Conservation (phyloP, 2,113 vertebrate species). For the Thymallus thymallus region DNA sequence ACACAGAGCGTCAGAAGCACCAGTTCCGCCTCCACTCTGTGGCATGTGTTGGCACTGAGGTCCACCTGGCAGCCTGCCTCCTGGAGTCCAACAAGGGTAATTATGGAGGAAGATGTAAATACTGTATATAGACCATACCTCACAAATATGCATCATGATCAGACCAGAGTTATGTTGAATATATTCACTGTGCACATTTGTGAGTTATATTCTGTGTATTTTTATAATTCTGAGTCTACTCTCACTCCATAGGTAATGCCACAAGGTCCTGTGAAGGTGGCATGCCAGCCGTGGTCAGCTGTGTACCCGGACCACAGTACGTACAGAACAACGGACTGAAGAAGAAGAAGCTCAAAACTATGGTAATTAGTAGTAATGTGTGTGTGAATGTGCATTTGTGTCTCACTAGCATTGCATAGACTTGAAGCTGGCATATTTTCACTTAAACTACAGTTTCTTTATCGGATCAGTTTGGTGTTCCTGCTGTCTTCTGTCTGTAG, state of each 20-base stretch:
- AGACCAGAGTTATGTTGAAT: no score
- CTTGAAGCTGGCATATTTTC: not conserved
- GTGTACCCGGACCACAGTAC: conserved; percentile 81
- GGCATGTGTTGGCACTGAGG: conserved; percentile 83
- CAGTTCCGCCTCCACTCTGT: conserved; percentile 84
- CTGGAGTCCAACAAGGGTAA: conserved; percentile 85
- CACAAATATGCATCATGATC: no score
- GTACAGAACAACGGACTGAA: conserved; percentile 64
- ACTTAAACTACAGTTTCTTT: not conserved
- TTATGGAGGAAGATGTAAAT: no score
- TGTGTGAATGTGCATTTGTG: no score
- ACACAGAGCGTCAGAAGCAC: conserved; percentile 81
- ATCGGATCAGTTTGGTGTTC: not conserved
- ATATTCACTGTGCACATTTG: no score
- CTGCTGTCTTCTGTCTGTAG: not conserved
- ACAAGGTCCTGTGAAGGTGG: conserved; percentile 74
- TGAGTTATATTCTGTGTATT: no score
- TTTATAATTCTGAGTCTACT: no score
- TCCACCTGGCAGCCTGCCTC: conserved; percentile 88
- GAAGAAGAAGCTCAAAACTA: conserved; percentile 72
- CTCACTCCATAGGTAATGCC: conserved; percentile 62
- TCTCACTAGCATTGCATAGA: not conserved
- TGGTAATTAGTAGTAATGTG: conserved; percentile 50
- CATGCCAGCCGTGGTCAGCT: conserved; percentile 85
- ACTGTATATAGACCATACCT: no score